Evolutionary conservation across 1,140 invertebrate species (phyloP).

Genomic region (Wiebesia pumilae): DNA sequence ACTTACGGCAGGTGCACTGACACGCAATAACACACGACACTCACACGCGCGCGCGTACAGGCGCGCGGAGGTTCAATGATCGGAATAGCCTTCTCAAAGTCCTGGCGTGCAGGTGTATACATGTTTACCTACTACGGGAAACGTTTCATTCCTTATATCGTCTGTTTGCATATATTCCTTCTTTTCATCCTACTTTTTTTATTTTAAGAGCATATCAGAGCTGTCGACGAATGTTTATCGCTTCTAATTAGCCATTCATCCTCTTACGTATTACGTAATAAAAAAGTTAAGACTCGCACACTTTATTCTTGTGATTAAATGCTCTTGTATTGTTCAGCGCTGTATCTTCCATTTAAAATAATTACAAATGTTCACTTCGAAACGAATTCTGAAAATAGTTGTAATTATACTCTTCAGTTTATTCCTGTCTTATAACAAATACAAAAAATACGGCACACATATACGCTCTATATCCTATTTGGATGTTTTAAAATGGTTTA

Average conservation of each 20-base stretch:
- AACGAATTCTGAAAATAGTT: no score
- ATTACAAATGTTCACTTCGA: no score
- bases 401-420: no score
- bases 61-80: neutral
- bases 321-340: no score
- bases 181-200: neutral
- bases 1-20: constrained; percentile 52
- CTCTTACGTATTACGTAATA: neutral
- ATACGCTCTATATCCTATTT: neutral
- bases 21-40: neutral
- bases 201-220: neutral
- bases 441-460: neutral
- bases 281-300: no score
- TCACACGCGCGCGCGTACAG: neutral
- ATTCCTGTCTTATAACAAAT: no score
- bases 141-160: neutral
- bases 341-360: no score
- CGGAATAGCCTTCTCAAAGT: neutral
- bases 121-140: neutral
- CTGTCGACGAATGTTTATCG: neutral
- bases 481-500: neutral
- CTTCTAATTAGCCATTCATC: neutral
- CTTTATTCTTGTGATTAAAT: no score
- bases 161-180: neutral
- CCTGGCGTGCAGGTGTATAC: neutral